Conservation (phyloP, 2,113 vertebrate genomes). For the Cepphus grylle region DNA sequence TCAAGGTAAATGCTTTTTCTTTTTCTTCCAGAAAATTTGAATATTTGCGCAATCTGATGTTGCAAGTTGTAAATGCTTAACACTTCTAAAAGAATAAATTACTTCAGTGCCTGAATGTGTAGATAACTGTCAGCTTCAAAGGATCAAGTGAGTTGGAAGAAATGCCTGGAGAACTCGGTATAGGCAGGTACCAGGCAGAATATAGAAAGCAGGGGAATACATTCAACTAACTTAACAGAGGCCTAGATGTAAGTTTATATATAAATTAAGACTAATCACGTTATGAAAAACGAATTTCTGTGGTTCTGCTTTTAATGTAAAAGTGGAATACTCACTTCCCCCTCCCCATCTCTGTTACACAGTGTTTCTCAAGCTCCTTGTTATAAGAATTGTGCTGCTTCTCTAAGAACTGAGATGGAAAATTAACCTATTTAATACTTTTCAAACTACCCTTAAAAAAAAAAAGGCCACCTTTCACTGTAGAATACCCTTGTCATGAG, state of each 20-base stretch:
- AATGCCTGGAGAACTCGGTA: neutral
- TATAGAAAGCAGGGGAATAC: neutral
- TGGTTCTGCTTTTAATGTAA: slow-evolving; percentile 33
- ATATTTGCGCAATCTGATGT: slow-evolving; percentile 37
- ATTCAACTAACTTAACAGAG: neutral
- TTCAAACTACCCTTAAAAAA: neutral
- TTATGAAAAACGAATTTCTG: neutral
- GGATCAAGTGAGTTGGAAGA: slow-evolving; percentile 7
- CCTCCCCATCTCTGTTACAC: neutral
- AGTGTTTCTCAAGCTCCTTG: neutral
- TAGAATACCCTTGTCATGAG: neutral
- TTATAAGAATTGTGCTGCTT: neutral
- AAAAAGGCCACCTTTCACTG: neutral
- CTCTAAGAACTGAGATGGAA: neutral
- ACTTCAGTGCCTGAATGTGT: slow-evolving; percentile 9
- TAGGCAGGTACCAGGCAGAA: neutral
- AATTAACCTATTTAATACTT: neutral
- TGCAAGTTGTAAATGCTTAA: slow-evolving; percentile 39
- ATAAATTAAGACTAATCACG: neutral
- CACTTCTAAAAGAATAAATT: slow-evolving; percentile 47
- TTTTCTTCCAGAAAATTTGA: slow-evolving; percentile 38
- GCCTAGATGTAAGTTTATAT: neutral
- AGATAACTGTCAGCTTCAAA: slow-evolving; percentile 54
- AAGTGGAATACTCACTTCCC: slow-evolving; percentile 28
- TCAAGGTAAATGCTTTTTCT: slow-evolving; percentile 33